These are phyloP conservation scores for Gasterosteus aculeatus DNA, from an alignment of 2,113 vertebrate species.

Conservation along the genomic window DNA sequence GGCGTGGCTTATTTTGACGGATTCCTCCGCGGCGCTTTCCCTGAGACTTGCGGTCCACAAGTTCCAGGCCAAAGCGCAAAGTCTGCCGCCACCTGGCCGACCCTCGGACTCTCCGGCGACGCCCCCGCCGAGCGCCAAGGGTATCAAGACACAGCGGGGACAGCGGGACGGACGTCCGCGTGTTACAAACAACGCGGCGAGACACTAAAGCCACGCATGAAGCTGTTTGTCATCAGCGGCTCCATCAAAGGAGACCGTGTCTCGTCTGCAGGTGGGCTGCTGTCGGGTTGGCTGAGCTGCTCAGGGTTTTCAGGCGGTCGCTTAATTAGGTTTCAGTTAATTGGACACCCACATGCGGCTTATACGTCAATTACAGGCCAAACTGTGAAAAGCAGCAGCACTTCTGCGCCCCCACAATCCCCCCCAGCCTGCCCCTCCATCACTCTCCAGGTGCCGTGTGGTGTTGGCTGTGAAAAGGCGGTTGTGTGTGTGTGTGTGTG, in stretches of 20 bases:
- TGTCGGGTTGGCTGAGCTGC: constrained; percentile 40
- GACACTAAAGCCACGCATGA: neutral
- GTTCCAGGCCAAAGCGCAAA: no score
- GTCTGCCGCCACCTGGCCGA: no score
- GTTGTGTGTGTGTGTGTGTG: neutral
- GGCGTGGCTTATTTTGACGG: no score
- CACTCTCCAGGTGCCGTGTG: constrained; percentile 29
- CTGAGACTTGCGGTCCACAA: no score
- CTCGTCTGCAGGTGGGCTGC: constrained; percentile 15
- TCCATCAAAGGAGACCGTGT: constrained; percentile 15
- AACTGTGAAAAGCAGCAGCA: constrained; percentile 45
- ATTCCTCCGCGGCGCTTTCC: no score
- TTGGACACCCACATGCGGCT: constrained; percentile 67
- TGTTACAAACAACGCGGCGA: no score
- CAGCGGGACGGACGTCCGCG: no score
- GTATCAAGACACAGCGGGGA: no score
- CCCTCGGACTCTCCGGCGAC: no score
- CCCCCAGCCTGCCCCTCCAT: constrained; percentile 13
- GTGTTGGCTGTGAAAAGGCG: constrained; percentile 29
- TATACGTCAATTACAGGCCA: constrained; percentile 67
- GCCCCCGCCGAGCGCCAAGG: no score
- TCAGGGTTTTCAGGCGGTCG: constrained; percentile 55
- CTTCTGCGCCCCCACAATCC: neutral
- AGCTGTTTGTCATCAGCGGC: constrained; percentile 2
- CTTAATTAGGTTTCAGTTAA: constrained; percentile 69